phyloP scores from a whole-genome alignment of 2,888 invertebrate genomes.

The Pollenia labialis region DNA sequence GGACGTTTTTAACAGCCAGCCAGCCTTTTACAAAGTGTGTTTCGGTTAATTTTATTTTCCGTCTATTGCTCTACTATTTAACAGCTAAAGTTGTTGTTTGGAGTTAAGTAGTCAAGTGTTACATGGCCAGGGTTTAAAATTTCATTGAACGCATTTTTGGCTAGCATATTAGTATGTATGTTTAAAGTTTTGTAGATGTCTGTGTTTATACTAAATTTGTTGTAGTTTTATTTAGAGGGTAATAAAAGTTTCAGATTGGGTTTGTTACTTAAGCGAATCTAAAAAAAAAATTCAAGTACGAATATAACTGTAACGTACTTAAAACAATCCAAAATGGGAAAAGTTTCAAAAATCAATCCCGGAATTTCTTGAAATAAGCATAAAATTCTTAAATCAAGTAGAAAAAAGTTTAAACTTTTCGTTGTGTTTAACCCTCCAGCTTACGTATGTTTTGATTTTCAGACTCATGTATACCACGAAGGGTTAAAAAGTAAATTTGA shows the following conservation, averaged over 20 bases:
- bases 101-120: conserved; percentile 69
- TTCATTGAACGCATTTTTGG: conserved; percentile 71
- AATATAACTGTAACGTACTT: too few species aligned
- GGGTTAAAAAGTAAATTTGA: too few species aligned
- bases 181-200: conserved; percentile 50
- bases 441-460: too few species aligned
- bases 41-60: conserved; percentile 37
- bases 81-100: conserved; percentile 50
- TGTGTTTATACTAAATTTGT: not conserved
- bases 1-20: conserved; percentile 58
- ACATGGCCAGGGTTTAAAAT: conserved; percentile 60
- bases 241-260: not conserved
- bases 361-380: too few species aligned
- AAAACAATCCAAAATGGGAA: too few species aligned
- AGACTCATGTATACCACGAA: too few species aligned
- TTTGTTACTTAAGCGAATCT: not conserved
- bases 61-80: conserved; percentile 65
- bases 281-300: too few species aligned
- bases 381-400: too few species aligned
- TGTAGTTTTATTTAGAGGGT: not conserved
- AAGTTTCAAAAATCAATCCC: too few species aligned
- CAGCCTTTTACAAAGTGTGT: conserved; percentile 30
- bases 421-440: too few species aligned
- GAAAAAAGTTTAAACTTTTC: too few species aligned
- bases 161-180: conserved; percentile 48